Conservation (phyloP, 2,888 invertebrate species). For the Notodonta dromedarius region DNA sequence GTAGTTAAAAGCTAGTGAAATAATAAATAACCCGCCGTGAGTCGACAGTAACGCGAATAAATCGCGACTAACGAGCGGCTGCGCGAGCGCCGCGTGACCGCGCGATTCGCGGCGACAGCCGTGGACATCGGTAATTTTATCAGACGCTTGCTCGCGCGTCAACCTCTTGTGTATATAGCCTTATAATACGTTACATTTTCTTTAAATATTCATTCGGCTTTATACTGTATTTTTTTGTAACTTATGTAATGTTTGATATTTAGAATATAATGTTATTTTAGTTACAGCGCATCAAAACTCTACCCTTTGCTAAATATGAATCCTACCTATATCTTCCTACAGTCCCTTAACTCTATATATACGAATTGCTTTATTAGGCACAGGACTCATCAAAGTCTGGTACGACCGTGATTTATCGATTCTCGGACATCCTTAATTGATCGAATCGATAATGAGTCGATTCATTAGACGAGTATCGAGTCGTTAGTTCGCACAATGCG, state of each 20-base stretch:
- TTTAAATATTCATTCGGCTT: too few relatives aligned
- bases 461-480: conserved; percentile 37
- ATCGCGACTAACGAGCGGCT: conserved; percentile 56
- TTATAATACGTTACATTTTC: too few relatives aligned
- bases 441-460: conserved; percentile 51
- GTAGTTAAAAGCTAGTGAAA: conserved; percentile 29
- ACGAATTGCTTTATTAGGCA: conserved; percentile 8
- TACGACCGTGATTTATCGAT: conserved; percentile 31
- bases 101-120: conserved; percentile 14
- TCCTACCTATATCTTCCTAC: too few relatives aligned
- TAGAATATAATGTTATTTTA: too few relatives aligned
- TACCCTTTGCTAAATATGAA: too few relatives aligned
- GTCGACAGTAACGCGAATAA: conserved; percentile 55
- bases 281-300: too few relatives aligned
- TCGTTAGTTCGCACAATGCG: conserved; percentile 2
- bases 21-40: conserved; percentile 56
- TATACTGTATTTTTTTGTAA: too few relatives aligned
- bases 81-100: conserved; percentile 20
- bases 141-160: conserved; percentile 1
- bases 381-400: conserved; percentile 23
- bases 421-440: conserved; percentile 26
- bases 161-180: background rate
- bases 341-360: too few relatives aligned
- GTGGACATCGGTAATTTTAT: background rate
- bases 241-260: too few relatives aligned